These are phyloP conservation scores for Acanthoscelides obtectus DNA, from an alignment of 2,888 invertebrate genomes.

Conservation along the genomic window DNA sequence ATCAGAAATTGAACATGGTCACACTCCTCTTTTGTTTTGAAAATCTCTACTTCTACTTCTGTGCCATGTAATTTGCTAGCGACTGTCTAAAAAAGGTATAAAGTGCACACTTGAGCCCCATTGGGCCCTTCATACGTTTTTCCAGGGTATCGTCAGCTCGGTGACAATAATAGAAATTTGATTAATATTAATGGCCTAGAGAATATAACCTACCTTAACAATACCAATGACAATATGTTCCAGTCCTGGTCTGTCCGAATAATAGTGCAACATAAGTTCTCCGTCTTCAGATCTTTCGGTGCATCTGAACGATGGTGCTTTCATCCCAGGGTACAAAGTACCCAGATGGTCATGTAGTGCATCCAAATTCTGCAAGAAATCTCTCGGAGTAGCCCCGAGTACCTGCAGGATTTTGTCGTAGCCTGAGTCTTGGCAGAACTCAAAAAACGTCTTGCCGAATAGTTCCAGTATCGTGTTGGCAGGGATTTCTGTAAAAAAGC, in stretches of 20 bases:
- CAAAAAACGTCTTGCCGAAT: conserved; percentile 93
- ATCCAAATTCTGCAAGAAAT: conserved; percentile 94
- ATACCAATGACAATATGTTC: conserved; percentile 97
- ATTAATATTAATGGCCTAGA: too few species aligned
- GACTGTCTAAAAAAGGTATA: conserved; percentile 63
- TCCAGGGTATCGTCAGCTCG: too few species aligned
- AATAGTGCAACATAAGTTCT: conserved; percentile 87
- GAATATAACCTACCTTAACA: conserved; percentile 68
- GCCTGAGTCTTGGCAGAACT: conserved; percentile 95
- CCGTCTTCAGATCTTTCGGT: conserved; percentile 87
- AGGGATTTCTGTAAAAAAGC: conserved; percentile 71
- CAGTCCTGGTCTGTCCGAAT: conserved; percentile 89
- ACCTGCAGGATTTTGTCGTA: conserved; percentile 94
- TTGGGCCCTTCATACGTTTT: too few species aligned
- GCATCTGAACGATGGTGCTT: conserved; percentile 93
- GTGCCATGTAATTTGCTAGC: conserved; percentile 89
- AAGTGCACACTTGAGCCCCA: too few species aligned
- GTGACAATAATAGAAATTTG: too few species aligned
- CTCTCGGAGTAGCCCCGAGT: conserved; percentile 88
- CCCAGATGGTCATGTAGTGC: conserved; percentile 93
- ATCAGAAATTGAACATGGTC: conserved; percentile 93
- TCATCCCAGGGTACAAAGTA: conserved; percentile 91
- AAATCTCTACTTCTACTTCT: conserved; percentile 86
- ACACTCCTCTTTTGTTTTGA: conserved; percentile 81
- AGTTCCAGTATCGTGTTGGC: conserved; percentile 84